Evolutionary conservation across 2,888 invertebrate species (phyloP), one percentile per base, ranked within the genome.

Genomic region (Apodemia zela): DNA sequence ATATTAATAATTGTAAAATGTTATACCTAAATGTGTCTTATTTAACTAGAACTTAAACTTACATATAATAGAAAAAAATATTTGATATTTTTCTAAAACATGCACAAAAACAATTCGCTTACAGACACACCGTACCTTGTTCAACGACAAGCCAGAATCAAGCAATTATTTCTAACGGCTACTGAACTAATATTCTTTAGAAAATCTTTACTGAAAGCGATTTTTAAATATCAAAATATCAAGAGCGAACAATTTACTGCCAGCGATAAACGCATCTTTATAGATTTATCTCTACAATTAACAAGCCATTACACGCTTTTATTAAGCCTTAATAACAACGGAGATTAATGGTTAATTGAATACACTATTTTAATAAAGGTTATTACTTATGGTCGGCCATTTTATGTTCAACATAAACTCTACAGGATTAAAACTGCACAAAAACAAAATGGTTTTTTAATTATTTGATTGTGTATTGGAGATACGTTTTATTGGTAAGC

Each of bases 121-220:
- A 47, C 58, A 61, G 11, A 38, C 13, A 11, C 17, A 49, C 58
- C 58, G 6, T 21, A 67, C 67, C 65, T 64, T 65, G 61, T 63
- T 45, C 21, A 17, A 47, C 17, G 60, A 33, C 63, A 64, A 49
- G 58, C 35, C 51, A 63, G 64, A 64, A 64, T 65, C 65, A 67
- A 67, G 65, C 67, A 68, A 67, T 68, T 68, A 68, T 65, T 67
- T 64, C 51, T 25, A 68, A 68, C 62, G 61, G 64, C 51, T 33
- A 59, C 61, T 60, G 63, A 64, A 67, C 65, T 68, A 65, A 67
- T 65, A 67, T 66, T 68, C 68, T 64, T 66, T 59, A 59, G 21
- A 54, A 54, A 54, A 25, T 54, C 25, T 54, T 45, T n/a, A n/a
- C n/a, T 45, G 45, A 45, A 45, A 47, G 17, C 47, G 7, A 47